Conservation (phyloP, 2,113 vertebrate genomes). For the cat (Felis catus) region DNA sequence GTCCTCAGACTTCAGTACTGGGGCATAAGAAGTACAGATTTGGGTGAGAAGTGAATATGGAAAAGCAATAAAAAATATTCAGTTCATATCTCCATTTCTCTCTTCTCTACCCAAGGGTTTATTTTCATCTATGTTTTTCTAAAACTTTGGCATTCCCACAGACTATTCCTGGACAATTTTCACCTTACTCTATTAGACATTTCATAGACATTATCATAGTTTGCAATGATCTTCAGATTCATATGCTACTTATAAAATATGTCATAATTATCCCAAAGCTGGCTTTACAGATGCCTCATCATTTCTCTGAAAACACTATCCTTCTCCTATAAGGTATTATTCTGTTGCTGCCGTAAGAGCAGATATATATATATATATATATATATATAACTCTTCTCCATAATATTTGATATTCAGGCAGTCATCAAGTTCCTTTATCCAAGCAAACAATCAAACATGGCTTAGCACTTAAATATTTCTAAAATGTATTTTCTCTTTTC, state of each 20-base stretch:
- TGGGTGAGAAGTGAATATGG: not conserved
- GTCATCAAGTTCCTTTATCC: not conserved
- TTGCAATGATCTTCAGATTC: not conserved
- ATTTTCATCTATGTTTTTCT: not conserved
- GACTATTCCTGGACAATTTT: not conserved
- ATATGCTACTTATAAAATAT: not conserved
- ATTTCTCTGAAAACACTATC: not conserved
- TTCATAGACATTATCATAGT: not conserved
- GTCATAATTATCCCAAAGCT: not conserved
- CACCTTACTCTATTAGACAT: not conserved
- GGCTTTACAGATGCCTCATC: not conserved
- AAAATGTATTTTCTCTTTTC: not conserved
- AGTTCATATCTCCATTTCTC: not conserved
- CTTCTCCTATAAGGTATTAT: not conserved
- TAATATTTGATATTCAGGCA: not conserved
- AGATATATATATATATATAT: not conserved
- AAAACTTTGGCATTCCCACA: not conserved
- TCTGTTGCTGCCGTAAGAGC: not conserved
- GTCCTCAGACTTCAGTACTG: not conserved
- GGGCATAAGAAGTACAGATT: rapidly evolving
- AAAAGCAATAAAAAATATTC: not conserved
- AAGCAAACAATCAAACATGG: not conserved
- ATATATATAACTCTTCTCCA: too few species aligned
- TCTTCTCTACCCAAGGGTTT: not conserved
- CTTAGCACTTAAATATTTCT: not conserved